Conservation (phyloP, 2,113 vertebrate genomes). For the Haemorhous mexicanus region DNA sequence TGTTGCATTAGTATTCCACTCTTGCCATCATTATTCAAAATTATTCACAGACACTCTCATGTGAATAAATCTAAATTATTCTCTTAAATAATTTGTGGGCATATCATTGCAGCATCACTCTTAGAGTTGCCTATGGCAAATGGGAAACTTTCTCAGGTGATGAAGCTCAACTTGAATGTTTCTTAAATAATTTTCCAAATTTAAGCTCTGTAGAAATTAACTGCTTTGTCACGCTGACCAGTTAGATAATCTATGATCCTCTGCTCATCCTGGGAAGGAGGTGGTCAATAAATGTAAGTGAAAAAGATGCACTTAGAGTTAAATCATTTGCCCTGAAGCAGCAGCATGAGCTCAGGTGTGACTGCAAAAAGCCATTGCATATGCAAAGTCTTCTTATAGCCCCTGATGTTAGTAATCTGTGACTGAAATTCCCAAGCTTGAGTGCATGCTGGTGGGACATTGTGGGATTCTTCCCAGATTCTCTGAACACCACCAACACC, state of each 20-base stretch:
- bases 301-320: not conserved
- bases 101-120: not conserved
- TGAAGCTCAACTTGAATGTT: not conserved
- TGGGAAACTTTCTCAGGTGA: not conserved
- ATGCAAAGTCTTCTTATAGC: not conserved
- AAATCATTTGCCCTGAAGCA: not conserved
- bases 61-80: not conserved
- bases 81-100: not conserved
- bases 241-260: not conserved
- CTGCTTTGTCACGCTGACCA: not conserved
- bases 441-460: not conserved
- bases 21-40: not conserved
- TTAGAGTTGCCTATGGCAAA: not conserved
- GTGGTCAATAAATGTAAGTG: not conserved
- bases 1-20: not conserved
- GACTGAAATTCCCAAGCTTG: not conserved
- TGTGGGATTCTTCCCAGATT: not conserved
- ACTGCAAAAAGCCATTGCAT: not conserved
- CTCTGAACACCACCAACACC: not conserved
- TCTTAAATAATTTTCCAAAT: not conserved
- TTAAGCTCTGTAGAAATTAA: not conserved
- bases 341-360: not conserved
- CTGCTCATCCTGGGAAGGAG: not conserved
- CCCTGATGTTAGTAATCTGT: not conserved
- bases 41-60: not conserved